Evolutionary conservation across 2,888 invertebrate species (phyloP).

Genomic region (Stramonita haemastoma): DNA sequence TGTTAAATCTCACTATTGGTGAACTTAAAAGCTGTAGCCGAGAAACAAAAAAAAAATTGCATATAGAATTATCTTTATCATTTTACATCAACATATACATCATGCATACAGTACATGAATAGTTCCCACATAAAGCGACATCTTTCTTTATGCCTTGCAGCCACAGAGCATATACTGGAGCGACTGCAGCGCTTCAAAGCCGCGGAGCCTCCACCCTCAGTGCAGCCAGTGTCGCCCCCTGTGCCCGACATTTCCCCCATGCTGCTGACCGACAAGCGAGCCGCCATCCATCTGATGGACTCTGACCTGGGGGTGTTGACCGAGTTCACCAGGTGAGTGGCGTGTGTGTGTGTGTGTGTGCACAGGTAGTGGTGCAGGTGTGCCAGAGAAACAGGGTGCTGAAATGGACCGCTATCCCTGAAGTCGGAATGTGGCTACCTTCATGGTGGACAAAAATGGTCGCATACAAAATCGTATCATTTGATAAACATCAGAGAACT

Average conservation of each 20-base stretch:
- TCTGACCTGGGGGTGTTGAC: slow-evolving; percentile 79
- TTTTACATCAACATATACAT: no score
- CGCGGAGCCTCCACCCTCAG: slow-evolving; percentile 81
- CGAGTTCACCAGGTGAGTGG: slow-evolving; percentile 75
- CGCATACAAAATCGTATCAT: no score
- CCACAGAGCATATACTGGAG: slow-evolving; percentile 64
- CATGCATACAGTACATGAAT: neutral
- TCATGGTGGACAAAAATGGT: no score
- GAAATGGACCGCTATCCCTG: no score
- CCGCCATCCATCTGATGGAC: slow-evolving; percentile 78
- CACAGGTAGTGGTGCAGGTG: no score
- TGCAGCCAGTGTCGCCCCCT: slow-evolving; percentile 78
- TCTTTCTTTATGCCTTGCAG: slow-evolving; percentile 45
- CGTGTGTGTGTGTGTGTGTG: neutral
- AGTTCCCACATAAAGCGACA: neutral
- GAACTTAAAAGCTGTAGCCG: no score
- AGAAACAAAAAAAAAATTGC: no score
- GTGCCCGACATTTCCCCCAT: slow-evolving; percentile 77
- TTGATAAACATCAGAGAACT: no score
- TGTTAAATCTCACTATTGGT: no score
- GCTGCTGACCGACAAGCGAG: slow-evolving; percentile 75
- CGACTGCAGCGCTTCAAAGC: slow-evolving; percentile 80
- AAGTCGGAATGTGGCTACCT: no score
- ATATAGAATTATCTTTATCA: no score
- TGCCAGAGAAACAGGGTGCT: no score